phyloP scores from a whole-genome alignment of 2,797 vertebrate genomes.

The Falco columbarius region DNA sequence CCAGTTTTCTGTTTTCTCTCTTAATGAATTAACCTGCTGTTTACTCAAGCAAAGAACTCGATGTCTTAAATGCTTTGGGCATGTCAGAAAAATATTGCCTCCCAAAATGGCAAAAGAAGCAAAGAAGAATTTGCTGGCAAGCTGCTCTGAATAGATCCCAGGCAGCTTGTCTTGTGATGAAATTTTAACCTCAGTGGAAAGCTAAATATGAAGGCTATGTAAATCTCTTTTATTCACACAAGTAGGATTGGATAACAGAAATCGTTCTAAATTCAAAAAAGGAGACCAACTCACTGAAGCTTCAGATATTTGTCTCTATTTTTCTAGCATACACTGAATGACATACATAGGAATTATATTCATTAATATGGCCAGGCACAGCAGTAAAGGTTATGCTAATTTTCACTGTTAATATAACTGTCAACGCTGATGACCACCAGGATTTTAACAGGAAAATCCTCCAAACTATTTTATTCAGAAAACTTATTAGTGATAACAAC shows the following conservation, averaged over 20 bases:
- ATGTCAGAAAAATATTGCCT: neutral
- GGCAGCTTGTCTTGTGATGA: neutral
- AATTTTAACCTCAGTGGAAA: neutral
- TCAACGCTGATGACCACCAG: neutral
- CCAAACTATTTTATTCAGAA: neutral
- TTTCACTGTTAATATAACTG: neutral
- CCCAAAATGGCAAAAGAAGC: neutral
- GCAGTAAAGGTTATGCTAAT: neutral
- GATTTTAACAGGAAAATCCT: neutral
- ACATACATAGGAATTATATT: neutral
- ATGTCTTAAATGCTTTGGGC: neutral
- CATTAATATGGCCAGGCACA: neutral
- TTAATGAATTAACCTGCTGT: neutral
- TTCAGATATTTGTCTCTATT: neutral
- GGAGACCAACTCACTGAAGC: neutral
- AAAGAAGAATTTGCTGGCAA: conserved; percentile 3
- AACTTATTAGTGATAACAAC: neutral
- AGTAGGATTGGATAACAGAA: neutral
- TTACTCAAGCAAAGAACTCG: neutral
- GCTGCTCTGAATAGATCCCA: neutral
- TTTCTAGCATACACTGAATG: neutral
- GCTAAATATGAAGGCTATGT: neutral
- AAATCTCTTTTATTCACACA: neutral
- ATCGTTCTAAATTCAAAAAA: neutral
- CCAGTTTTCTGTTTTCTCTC: neutral